phyloP scores from a whole-genome alignment of 2,888 invertebrate species.

The Invenusta paracnida region DNA sequence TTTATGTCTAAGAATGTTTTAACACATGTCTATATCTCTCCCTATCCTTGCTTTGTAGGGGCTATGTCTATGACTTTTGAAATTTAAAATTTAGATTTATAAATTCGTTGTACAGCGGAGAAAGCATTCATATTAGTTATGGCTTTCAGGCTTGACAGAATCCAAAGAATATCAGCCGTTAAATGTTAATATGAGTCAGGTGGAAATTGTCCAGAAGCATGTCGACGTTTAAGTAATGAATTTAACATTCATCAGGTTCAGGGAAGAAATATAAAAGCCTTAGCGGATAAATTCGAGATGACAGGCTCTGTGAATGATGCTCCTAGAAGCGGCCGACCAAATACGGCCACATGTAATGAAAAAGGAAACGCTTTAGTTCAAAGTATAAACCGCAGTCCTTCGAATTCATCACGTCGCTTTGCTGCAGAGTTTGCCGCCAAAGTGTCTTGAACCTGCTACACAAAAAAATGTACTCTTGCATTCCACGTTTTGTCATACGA shows the following conservation, averaged over 20 bases:
- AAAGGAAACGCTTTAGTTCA: conserved; percentile 13
- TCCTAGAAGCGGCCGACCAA: neutral
- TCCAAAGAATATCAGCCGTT: neutral
- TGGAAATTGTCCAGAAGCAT: neutral
- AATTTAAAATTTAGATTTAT: neutral
- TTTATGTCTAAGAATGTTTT: neutral
- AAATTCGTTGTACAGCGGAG: neutral
- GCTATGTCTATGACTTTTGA: neutral
- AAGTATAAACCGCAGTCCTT: neutral
- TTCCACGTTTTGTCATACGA: neutral
- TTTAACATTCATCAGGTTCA: conserved; percentile 16
- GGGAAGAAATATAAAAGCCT: neutral
- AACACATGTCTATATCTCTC: neutral
- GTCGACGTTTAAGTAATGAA: conserved; percentile 31
- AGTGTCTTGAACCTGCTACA: neutral
- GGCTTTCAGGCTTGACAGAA: neutral
- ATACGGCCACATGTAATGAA: conserved; percentile 15
- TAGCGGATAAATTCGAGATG: conserved; percentile 16
- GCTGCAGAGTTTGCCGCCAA: neutral
- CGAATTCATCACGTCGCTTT: neutral
- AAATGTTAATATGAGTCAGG: neutral
- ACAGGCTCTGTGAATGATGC: neutral
- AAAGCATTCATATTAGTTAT: neutral
- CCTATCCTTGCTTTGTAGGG: neutral
- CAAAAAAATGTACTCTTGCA: neutral